phyloP scores from a whole-genome alignment of 2,888 invertebrate genomes.

The Heliconius aoede region DNA sequence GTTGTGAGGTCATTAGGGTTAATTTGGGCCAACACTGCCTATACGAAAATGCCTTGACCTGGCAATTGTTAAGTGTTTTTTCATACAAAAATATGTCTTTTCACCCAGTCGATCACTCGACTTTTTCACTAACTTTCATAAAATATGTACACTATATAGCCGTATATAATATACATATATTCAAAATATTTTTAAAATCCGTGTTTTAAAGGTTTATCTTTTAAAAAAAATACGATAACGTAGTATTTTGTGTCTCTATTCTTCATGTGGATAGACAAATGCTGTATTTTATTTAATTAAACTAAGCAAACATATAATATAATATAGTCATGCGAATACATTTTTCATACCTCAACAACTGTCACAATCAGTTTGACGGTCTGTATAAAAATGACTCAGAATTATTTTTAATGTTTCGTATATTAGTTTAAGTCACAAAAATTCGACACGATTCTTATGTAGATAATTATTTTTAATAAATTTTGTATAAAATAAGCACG shows the following conservation, averaged over 20 bases:
- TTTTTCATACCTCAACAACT: background rate
- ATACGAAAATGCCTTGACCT: conserved; percentile 44
- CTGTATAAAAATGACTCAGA: background rate
- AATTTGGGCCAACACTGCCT: conserved; percentile 46
- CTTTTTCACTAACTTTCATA: conserved; percentile 17
- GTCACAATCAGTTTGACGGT: background rate
- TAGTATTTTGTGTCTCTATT: background rate
- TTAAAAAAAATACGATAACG: background rate
- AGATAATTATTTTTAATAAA: too few species aligned
- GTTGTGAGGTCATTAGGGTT: conserved; percentile 48
- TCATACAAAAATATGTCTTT: conserved; percentile 39
- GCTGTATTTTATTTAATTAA: background rate
- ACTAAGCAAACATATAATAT: background rate
- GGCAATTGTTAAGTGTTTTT: conserved; percentile 39
- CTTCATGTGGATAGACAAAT: background rate
- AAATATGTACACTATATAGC: conserved; percentile 6
- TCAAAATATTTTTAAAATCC: background rate
- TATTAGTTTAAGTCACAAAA: too few species aligned
- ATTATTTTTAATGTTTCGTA: too few species aligned
- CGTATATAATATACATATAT: too few species aligned
- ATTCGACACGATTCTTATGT: too few species aligned
- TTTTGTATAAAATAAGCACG: too few species aligned
- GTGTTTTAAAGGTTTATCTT: background rate
- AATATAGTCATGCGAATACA: background rate
- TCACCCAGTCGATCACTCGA: conserved; percentile 27